A percentile compares a stretch with the other conserved stretches of the same genome.
Conservation (phyloP, 2,888 invertebrate species). For the Cerastis rubricosa region DNA sequence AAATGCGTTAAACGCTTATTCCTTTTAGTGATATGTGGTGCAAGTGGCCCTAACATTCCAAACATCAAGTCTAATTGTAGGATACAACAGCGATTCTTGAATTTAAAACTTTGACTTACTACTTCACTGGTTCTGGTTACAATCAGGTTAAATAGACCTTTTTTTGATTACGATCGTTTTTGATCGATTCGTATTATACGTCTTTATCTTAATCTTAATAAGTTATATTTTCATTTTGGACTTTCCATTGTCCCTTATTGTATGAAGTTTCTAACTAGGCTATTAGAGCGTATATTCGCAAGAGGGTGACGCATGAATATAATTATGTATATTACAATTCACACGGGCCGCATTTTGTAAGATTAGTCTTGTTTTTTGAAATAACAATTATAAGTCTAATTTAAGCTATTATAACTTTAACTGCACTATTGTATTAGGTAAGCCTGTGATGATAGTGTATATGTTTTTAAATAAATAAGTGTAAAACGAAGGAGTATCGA, state of each 20-base stretch:
- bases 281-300: neutral
- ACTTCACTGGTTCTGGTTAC: neutral
- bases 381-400: too few relatives aligned
- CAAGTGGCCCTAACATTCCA: conserved; percentile 19
- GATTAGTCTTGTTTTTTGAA: too few relatives aligned
- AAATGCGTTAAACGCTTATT: neutral
- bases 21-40: neutral
- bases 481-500: too few relatives aligned
- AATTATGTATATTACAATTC: too few relatives aligned
- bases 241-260: neutral
- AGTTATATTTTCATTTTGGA: neutral
- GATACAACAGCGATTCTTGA: conserved; percentile 25
- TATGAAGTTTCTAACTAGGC: neutral
- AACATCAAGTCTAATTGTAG: conserved; percentile 32
- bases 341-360: too few relatives aligned
- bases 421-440: too few relatives aligned
- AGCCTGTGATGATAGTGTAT: too few relatives aligned
- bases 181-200: too few relatives aligned
- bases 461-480: too few relatives aligned
- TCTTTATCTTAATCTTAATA: neutral
- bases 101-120: conserved; percentile 31
- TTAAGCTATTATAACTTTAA: too few relatives aligned
- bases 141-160: conserved; percentile 1
- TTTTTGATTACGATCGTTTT: neutral
- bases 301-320: too few relatives aligned